Evolutionary conservation across 2,113 vertebrate genomes (phyloP).

Genomic region (Phoenicopterus ruber): DNA sequence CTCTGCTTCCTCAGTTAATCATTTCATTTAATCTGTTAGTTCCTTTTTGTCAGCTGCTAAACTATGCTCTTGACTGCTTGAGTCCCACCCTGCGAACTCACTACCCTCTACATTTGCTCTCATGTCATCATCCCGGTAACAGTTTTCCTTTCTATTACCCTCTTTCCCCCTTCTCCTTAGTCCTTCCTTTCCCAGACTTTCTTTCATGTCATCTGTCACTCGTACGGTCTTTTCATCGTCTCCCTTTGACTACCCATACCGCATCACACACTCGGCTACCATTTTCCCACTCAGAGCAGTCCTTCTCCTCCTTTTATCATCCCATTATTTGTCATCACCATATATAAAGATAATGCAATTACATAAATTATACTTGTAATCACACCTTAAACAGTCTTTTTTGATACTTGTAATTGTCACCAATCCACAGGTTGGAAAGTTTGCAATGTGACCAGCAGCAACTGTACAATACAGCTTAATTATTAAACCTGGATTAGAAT

Average conservation of each 20-base stretch:
- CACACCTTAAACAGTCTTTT: background rate
- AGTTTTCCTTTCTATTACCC: background rate
- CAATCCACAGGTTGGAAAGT: background rate
- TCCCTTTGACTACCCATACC: background rate
- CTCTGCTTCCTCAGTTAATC: background rate
- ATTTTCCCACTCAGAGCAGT: background rate
- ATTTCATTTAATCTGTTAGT: background rate
- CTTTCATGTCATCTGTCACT: background rate
- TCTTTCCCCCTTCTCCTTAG: background rate
- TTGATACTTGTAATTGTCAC: background rate
- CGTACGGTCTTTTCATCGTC: background rate
- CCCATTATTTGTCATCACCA: background rate
- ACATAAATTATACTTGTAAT: background rate
- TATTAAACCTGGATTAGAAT: background rate
- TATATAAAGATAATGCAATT: background rate
- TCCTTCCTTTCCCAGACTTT: background rate
- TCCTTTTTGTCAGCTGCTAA: background rate
- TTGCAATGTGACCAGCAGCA: background rate
- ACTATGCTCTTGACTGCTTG: background rate
- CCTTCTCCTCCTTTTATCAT: background rate
- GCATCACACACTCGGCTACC: background rate
- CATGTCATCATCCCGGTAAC: background rate
- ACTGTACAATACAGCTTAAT: background rate
- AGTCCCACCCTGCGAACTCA: background rate
- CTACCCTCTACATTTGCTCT: background rate